Conservation (phyloP, 2,888 invertebrate genomes). For the Drosophila birchii region DNA sequence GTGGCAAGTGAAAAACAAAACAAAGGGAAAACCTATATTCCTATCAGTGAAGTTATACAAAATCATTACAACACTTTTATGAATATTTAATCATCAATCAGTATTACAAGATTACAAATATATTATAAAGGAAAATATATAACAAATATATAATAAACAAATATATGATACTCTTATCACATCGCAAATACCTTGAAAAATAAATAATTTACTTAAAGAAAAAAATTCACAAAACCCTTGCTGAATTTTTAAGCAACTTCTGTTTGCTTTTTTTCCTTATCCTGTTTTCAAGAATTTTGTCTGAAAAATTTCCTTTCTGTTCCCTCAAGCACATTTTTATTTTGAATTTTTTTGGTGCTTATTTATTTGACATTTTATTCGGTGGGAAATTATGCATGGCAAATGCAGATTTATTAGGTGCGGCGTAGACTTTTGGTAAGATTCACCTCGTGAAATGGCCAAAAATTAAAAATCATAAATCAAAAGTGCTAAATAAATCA, state of each 20-base stretch:
- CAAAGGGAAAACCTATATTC: not conserved
- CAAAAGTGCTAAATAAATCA: slow-evolving; percentile 74
- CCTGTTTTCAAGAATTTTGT: not conserved
- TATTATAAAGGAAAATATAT: not conserved
- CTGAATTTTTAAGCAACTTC: not conserved
- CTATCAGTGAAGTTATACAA: slow-evolving; percentile 3
- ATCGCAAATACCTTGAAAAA: too few species aligned
- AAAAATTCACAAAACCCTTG: too few species aligned
- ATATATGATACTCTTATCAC: not conserved
- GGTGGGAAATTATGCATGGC: slow-evolving; percentile 69
- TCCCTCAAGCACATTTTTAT: not conserved
- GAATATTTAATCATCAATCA: not conserved
- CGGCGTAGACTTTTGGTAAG: slow-evolving; percentile 63
- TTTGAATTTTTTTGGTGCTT: slow-evolving; percentile 18
- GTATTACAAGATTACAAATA: too few species aligned
- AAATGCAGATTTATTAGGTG: slow-evolving; percentile 77
- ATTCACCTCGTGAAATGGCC: slow-evolving; percentile 25
- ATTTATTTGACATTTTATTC: slow-evolving; percentile 57
- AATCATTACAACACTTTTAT: slow-evolving; percentile 4
- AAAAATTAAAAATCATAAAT: slow-evolving; percentile 73
- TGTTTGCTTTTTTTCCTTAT: not conserved
- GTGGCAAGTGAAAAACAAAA: not conserved
- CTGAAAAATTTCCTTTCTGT: not conserved
- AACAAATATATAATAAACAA: not conserved
- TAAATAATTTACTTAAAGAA: not conserved